These are phyloP conservation scores for Eleutherodactylus coqui DNA, from an alignment of 2,797 vertebrate genomes.

Conservation along the genomic window DNA sequence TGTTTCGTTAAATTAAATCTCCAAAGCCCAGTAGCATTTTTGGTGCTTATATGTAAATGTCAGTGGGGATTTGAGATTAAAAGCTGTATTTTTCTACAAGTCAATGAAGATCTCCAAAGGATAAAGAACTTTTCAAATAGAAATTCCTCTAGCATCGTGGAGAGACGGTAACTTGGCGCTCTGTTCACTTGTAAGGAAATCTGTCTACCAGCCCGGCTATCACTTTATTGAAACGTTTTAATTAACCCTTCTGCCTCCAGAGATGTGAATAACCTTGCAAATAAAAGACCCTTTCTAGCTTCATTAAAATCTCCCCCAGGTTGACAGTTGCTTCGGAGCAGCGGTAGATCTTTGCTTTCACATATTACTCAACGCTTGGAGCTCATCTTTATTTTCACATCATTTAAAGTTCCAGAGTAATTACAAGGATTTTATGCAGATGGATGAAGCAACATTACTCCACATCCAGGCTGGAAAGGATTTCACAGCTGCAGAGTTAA, in stretches of 20 bases:
- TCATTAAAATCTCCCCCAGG: slow-evolving; percentile 52
- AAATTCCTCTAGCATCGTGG: slow-evolving; percentile 70
- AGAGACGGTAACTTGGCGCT: slow-evolving; percentile 67
- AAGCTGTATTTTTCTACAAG: slow-evolving; percentile 81
- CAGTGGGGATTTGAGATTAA: slow-evolving; percentile 83
- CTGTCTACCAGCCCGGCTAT: slow-evolving; percentile 67
- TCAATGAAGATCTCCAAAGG: slow-evolving; percentile 81
- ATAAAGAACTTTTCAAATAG: slow-evolving; percentile 76
- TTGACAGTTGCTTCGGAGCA: not conserved
- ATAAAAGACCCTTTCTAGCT: slow-evolving; percentile 32
- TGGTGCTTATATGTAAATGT: slow-evolving; percentile 80
- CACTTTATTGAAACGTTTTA: not conserved
- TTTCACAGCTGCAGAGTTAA: not conserved
- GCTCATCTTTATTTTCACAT: slow-evolving; percentile 35
- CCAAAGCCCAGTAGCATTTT: slow-evolving; percentile 83
- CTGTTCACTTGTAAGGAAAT: slow-evolving; percentile 56
- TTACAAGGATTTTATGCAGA: slow-evolving; percentile 27
- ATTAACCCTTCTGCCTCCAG: slow-evolving; percentile 51
- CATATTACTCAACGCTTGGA: not conserved
- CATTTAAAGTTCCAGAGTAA: slow-evolving; percentile 38
- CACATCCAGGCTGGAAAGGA: not conserved
- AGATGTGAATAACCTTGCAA: slow-evolving; percentile 34
- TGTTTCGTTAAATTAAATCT: slow-evolving; percentile 83
- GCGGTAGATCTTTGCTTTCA: slow-evolving; percentile 20
- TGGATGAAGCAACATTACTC: slow-evolving; percentile 6